Base-by-base conservation (phyloP, 2,113 vertebrate species). In the Catharus bicknelli region DNA sequence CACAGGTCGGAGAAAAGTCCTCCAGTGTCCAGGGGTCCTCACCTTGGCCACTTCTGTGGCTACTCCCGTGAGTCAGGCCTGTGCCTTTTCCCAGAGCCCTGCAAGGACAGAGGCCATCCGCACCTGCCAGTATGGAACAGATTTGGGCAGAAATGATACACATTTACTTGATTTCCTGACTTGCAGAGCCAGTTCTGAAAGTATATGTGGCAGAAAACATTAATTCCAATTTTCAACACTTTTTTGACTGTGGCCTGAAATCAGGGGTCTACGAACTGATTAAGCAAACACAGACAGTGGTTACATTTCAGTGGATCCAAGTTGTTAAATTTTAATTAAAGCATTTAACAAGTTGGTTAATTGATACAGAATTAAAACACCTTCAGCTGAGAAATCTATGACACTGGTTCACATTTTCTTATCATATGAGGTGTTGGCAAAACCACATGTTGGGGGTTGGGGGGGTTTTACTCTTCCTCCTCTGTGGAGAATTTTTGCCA, bases 251-350 rank as follows among this genome's bases (percentile, higher is more conserved):
- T 50, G 50, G 19, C 55, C 63, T 82, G 43, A 67, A 87, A 66
- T 82, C 74, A 68, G 32, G 29, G 55, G 32, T 75, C 50, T 90
- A 54, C 25, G 62, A 62, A 76, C 58, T 62, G 89, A 85, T 66
- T 55, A 79, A 85, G 74, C 81, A 79, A 78, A 62, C 45, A 32
- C 30, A 90, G 67, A 78, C n/a, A 73, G 34, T 50, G 23, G 66
- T 92, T 89, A 82, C 40, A 84, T 93, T 95, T 94, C 78, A 78
- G 45, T 77, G 78, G 42, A 29, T 61, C 57, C 84, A 42, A 54
- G 22, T 40, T 45, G 93, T 95, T 94, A 94, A 20, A 79, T 89
- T 90, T 93, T 93, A 92, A 76, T 85, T 34, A 34, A 82, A 79
- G 23, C 29, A 69, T 73, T 89, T 92, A 69, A 62, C 66, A 89